Percentiles rank a stretch among this genome's conserved stretches.
Conservation (phyloP, 2,797 vertebrate species). For the Silurus lanzhouensis region DNA sequence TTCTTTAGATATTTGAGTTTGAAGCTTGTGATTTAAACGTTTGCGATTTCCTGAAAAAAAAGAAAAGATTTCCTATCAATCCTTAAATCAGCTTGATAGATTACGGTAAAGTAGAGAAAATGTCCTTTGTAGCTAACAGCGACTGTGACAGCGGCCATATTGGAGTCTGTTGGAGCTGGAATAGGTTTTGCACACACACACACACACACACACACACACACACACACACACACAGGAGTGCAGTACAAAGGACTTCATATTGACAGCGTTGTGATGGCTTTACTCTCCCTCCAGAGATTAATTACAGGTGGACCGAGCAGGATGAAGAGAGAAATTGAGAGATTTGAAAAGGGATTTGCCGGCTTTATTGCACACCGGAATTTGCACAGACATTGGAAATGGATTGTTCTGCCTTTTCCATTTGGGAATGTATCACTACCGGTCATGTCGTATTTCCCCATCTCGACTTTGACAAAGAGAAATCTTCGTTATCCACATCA, state of each 20-base stretch:
- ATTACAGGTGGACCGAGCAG: constrained; percentile 38
- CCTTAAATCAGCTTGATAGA: too few species aligned
- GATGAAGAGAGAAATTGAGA: constrained; percentile 28
- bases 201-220: constrained; percentile 5
- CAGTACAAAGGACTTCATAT: constrained; percentile 34
- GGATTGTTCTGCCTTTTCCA: neutral
- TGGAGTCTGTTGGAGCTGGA: neutral
- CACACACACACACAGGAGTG: neutral
- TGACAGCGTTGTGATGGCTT: constrained; percentile 26
- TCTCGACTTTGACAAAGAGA: neutral
- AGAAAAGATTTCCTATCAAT: neutral
- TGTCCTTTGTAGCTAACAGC: neutral
- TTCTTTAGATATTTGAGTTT: too few species aligned
- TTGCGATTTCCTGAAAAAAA: neutral
- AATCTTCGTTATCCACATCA: neutral
- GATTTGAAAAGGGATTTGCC: constrained; percentile 39
- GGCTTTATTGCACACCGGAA: constrained; percentile 47
- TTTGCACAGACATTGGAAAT: constrained; percentile 26
- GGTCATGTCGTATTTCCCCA: neutral
- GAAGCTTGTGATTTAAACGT: too few species aligned
- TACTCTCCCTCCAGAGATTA: constrained; percentile 43
- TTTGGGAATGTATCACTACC: neutral
- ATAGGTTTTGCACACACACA: neutral
- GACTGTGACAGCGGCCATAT: neutral
- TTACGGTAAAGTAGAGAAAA: neutral